Evolutionary conservation across 2,888 invertebrate species (phyloP).

Genomic region (Cremastobaeus sp.): DNA sequence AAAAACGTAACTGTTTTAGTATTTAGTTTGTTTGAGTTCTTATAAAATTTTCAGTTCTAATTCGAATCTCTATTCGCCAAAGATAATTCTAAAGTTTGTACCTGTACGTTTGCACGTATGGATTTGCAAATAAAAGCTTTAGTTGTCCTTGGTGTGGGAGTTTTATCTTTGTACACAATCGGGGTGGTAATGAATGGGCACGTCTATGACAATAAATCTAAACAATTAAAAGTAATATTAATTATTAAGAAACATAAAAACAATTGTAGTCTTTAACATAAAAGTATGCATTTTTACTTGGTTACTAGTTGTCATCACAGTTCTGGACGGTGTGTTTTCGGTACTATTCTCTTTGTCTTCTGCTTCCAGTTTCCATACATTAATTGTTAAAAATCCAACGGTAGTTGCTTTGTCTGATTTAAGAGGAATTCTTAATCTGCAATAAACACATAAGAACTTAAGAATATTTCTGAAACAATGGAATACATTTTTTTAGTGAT

Average conservation of each 20-base stretch:
- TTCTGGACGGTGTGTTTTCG: constrained; percentile 83
- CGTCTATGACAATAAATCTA: constrained; percentile 83
- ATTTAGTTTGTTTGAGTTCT: not conserved
- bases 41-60: too few species aligned
- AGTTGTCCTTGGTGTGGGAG: constrained; percentile 88
- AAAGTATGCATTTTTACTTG: constrained; percentile 64
- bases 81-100: too few species aligned
- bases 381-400: constrained; percentile 90
- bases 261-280: too few species aligned
- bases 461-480: too few species aligned
- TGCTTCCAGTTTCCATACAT: constrained; percentile 91
- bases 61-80: too few species aligned
- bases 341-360: constrained; percentile 86
- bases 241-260: not conserved
- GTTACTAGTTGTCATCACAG: constrained; percentile 78
- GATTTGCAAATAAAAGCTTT: constrained; percentile 86
- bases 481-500: too few species aligned
- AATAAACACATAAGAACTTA: too few species aligned
- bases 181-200: constrained; percentile 91
- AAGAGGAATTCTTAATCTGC: constrained; percentile 81
- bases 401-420: constrained; percentile 83
- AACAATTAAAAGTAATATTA: constrained; percentile 46
- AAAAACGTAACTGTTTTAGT: not conserved
- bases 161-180: constrained; percentile 88
- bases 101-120: constrained; percentile 81